Base-by-base conservation (phyloP, 2,888 invertebrate species). In the Synanthedon formicaeformis region DNA sequence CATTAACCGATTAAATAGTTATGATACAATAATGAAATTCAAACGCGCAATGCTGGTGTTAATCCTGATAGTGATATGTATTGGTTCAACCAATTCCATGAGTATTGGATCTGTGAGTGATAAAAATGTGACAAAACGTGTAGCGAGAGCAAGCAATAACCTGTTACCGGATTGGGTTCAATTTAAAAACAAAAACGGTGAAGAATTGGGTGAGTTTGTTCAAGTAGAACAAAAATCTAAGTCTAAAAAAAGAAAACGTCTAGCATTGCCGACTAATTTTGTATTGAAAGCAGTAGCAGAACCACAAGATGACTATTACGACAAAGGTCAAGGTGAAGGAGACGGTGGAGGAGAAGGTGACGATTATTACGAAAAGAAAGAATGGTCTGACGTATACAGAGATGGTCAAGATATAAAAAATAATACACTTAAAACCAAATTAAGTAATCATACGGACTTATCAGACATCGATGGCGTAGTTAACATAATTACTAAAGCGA, bases 101-200 rank as follows among this genome's bases (percentile, higher is more conserved):
- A 79, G 75, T 60, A 71, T 81, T 61, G 72, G 72, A 53, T 70
- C 62, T 57, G 73, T 76, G 77, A 70, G 41, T 48, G 52, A 50
- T 50, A 65, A 60, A 58, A 76, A 73, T 70, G 75, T 77, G 67
- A 76, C 63, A 6, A 75, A 78, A 69, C 75, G 78, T 64, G 73
- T 71, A 52, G 61, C 71, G 2, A 27, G 48, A 23, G 27, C 50
- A 1, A 65, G 62, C 51, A 71, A 65, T 55, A 71, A 65, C 55
- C 66, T 76, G n/a, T 85, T 71, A 54, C 85, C 85, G 18, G 81
- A 84, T 63, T 85, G 84, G 86, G 85, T 84, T n/a, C 82, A 84
- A 1, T 85, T 84, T 56, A 83, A 82, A 62, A 84, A 82, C 55
- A 84, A 83, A 62, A 73, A 81, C 5, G 82, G 80, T 3, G 77